phyloP scores from a whole-genome alignment of 1,140 invertebrate genomes.

The Solenopsis fugax region DNA sequence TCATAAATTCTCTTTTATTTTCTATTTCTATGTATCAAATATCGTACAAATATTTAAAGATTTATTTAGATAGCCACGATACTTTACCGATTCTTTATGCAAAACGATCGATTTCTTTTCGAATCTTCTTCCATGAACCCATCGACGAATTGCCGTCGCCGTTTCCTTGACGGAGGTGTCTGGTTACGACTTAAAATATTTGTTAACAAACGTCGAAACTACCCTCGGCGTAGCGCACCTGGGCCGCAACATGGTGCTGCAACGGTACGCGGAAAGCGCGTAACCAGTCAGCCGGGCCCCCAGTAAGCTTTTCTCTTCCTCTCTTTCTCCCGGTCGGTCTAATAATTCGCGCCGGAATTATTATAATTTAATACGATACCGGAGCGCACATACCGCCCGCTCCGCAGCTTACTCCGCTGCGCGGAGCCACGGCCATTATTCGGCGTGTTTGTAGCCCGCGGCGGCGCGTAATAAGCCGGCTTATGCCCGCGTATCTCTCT shows the following conservation, averaged over 20 bases:
- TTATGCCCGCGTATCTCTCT: slow-evolving; percentile 75
- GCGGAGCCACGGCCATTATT: slow-evolving; percentile 78
- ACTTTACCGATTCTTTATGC: background rate
- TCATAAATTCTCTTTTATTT: background rate
- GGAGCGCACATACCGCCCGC: slow-evolving; percentile 60
- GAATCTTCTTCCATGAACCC: background rate
- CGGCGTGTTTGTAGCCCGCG: slow-evolving; percentile 79
- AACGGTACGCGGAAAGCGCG: slow-evolving; percentile 64
- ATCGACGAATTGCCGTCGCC: background rate
- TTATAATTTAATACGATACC: slow-evolving; percentile 83
- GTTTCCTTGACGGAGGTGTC: slow-evolving; percentile 68
- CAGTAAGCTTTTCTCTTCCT: slow-evolving; percentile 50
- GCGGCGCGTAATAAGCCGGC: slow-evolving; percentile 79
- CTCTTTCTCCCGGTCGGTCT: slow-evolving; percentile 52
- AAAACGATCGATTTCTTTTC: background rate
- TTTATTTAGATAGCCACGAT: background rate
- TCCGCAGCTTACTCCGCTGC: slow-evolving; percentile 53
- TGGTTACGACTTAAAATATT: slow-evolving; percentile 81
- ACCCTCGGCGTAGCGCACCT: slow-evolving; percentile 41
- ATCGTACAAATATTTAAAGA: background rate
- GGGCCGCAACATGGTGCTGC: slow-evolving; percentile 65
- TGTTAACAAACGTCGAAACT: slow-evolving; percentile 78
- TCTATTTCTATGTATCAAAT: background rate
- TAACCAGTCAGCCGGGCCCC: slow-evolving; percentile 63
- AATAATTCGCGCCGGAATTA: slow-evolving; percentile 80